phyloP scores from a whole-genome alignment of 1,140 invertebrate species.

The Pseudachorutes palmiensis region DNA sequence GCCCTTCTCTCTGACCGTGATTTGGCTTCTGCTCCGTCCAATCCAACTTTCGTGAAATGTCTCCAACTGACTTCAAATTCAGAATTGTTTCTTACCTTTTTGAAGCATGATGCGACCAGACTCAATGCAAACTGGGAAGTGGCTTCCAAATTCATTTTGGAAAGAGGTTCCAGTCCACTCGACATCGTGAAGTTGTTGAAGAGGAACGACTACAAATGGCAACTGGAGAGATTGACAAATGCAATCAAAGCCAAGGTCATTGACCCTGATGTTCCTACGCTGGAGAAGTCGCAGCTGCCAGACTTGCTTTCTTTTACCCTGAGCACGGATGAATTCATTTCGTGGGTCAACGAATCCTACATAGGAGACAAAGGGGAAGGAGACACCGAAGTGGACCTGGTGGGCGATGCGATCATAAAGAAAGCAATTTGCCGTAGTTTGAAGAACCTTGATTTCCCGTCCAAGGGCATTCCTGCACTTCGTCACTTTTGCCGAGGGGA shows the following conservation, averaged over 20 bases:
- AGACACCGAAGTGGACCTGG: no score
- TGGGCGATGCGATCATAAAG: no score
- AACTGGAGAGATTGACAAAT: neutral
- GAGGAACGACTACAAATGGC: neutral
- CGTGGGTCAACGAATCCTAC: neutral
- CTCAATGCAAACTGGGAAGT: neutral
- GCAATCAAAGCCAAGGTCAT: neutral
- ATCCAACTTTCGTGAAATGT: neutral
- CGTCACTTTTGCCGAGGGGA: no score
- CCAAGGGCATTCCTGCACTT: no score
- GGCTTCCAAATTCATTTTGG: neutral
- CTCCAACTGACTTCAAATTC: neutral
- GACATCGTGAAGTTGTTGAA: neutral
- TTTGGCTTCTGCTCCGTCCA: neutral
- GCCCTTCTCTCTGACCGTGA: neutral
- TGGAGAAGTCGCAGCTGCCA: neutral
- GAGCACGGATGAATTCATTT: neutral
- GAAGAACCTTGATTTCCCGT: no score
- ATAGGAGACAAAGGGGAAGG: neutral
- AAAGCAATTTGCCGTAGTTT: no score
- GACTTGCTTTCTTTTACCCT: neutral
- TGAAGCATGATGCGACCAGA: neutral
- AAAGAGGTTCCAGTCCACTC: neutral
- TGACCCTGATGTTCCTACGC: neutral
- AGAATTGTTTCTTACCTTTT: neutral